A percentile compares a stretch with the other conserved stretches of the same genome.
Evolutionary conservation across 2,888 invertebrate genomes (phyloP).

Genomic region (Cerastis rubricosa): DNA sequence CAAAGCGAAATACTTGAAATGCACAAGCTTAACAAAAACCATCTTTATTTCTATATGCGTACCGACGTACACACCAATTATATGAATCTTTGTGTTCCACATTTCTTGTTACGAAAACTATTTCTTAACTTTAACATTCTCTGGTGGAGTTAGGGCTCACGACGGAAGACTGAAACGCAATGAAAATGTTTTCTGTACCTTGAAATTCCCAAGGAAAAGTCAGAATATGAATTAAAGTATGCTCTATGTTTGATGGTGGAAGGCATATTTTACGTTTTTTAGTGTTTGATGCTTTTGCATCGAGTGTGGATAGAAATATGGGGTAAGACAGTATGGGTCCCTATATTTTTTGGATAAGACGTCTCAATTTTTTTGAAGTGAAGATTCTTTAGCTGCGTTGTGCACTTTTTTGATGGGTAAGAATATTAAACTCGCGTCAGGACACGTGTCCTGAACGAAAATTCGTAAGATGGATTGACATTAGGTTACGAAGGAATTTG

Average conservation of each 20-base stretch:
- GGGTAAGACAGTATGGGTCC: neutral
- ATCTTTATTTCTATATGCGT: conserved; percentile 51
- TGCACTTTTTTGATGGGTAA: too few species aligned
- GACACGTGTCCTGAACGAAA: too few species aligned
- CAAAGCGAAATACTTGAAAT: conserved; percentile 40
- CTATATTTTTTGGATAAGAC: neutral
- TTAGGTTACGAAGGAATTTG: too few species aligned
- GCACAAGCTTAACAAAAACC: conserved; percentile 43
- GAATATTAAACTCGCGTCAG: too few species aligned
- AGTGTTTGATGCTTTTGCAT: conserved; percentile 10
- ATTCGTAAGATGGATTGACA: too few species aligned
- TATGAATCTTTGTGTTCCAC: conserved; percentile 57
- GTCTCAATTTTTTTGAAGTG: conserved; percentile 21
- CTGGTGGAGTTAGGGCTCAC: conserved; percentile 36
- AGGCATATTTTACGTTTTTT: conserved; percentile 44
- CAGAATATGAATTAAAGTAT: conserved; percentile 50
- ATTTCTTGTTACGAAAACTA: conserved; percentile 61
- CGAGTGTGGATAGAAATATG: conserved; percentile 24
- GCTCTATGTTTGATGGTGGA: conserved; percentile 44
- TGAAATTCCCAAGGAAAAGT: conserved; percentile 39
- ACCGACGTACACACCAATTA: conserved; percentile 58
- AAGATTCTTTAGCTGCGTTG: too few species aligned
- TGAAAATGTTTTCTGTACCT: conserved; percentile 61
- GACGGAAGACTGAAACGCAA: conserved; percentile 55
- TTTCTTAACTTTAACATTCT: conserved; percentile 63